Percentiles rank a stretch among this genome's conserved stretches.
Evolutionary conservation across 1,140 invertebrate species (phyloP).

Genomic region (Gerris buenoi): DNA sequence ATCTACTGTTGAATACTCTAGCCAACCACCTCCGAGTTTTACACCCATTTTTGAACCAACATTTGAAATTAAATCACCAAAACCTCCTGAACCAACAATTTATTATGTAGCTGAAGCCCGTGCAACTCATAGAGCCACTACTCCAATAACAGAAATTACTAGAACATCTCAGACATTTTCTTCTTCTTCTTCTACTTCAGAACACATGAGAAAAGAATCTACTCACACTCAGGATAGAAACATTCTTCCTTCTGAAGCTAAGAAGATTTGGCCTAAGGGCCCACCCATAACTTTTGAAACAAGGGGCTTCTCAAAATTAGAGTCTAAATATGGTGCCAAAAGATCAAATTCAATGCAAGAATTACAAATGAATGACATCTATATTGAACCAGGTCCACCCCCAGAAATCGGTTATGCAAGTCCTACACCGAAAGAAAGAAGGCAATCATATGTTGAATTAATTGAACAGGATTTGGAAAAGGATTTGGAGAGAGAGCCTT

Average conservation of each 20-base stretch:
- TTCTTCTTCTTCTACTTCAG: not conserved
- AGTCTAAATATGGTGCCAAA: slow-evolving; percentile 23
- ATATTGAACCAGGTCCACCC: slow-evolving; percentile 42
- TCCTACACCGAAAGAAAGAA: slow-evolving; percentile 27
- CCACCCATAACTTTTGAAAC: slow-evolving; percentile 15
- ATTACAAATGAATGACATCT: slow-evolving; percentile 30
- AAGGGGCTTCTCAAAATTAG: slow-evolving; percentile 13
- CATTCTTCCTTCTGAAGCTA: slow-evolving; percentile 21
- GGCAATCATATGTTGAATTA: slow-evolving; percentile 39
- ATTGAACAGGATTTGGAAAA: slow-evolving; percentile 41
- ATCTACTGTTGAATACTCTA: not conserved
- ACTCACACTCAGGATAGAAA: slow-evolving; percentile 25
- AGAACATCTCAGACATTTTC: slow-evolving; percentile 6
- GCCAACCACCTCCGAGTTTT: not conserved
- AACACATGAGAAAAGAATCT: slow-evolving; percentile 2
- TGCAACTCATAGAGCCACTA: slow-evolving; percentile 15
- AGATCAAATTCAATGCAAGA: slow-evolving; percentile 29
- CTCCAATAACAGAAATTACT: not conserved
- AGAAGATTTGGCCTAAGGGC: slow-evolving; percentile 17
- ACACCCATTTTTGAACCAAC: not conserved
- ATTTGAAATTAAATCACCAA: slow-evolving; percentile 3
- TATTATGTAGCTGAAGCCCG: slow-evolving; percentile 22
- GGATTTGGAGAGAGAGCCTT: slow-evolving; percentile 36
- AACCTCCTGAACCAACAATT: slow-evolving; percentile 12
- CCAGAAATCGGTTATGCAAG: slow-evolving; percentile 46